These are phyloP conservation scores for Sebastes matsubarae DNA, from an alignment of 2,797 vertebrate genomes.

Conservation along the genomic window DNA sequence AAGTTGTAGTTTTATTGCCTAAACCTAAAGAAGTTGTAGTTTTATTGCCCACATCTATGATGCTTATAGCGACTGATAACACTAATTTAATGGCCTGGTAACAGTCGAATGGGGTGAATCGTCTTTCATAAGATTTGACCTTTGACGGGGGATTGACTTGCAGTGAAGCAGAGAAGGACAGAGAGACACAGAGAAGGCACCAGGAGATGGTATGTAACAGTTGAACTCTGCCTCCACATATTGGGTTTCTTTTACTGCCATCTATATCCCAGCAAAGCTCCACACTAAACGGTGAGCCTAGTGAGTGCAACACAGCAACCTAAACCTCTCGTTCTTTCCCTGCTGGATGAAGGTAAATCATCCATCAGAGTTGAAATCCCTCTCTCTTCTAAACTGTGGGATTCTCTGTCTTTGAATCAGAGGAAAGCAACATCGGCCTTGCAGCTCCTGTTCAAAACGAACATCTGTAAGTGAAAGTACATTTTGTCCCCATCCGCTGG, in stretches of 20 bases:
- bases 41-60: too few relatives aligned
- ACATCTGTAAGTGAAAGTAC: too few relatives aligned
- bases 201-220: neutral
- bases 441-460: neutral
- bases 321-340: neutral
- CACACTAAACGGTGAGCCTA: neutral
- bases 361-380: neutral
- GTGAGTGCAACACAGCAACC: neutral
- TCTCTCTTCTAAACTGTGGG: neutral
- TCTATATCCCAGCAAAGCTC: neutral
- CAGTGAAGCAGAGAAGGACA: neutral
- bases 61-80: too few relatives aligned
- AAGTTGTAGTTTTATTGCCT: too few relatives aligned
- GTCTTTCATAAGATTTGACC: too few relatives aligned
- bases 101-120: too few relatives aligned
- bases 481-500: neutral
- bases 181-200: neutral
- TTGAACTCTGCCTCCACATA: neutral
- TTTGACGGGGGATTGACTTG: slow-evolving; percentile 3
- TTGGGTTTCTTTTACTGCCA: neutral
- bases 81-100: too few relatives aligned
- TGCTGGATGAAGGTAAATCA: neutral
- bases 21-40: too few relatives aligned
- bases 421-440: neutral
- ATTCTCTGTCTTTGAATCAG: neutral